Evolutionary conservation across 2,113 vertebrate genomes (phyloP).

Genomic region (Actenoides hombroni): DNA sequence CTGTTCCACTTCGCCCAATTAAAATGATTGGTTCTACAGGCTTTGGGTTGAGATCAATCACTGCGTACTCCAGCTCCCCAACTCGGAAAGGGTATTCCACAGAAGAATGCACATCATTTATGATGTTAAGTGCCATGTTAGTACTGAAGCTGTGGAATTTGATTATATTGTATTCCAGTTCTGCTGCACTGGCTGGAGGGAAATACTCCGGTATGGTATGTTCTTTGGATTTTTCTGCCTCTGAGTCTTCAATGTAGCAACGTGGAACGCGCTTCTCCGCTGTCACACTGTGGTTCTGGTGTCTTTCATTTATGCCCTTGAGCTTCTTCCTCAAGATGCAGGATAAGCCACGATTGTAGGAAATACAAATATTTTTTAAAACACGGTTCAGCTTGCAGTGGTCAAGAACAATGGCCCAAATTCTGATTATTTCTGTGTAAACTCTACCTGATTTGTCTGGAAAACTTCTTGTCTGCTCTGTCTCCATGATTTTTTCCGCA

Average conservation of each 20-base stretch:
- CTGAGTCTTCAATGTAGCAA: slow-evolving; percentile 76
- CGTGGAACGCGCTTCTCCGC: slow-evolving; percentile 70
- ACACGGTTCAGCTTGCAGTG: slow-evolving; percentile 74
- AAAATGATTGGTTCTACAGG: slow-evolving; percentile 81
- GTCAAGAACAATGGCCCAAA: slow-evolving; percentile 82
- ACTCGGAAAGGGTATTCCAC: slow-evolving; percentile 84
- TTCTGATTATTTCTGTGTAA: slow-evolving; percentile 83
- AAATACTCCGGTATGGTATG: slow-evolving; percentile 69
- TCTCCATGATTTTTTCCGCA: slow-evolving; percentile 74
- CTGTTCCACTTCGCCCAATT: slow-evolving; percentile 82
- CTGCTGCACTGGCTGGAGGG: slow-evolving; percentile 77
- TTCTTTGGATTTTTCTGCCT: slow-evolving; percentile 37
- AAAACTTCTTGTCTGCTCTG: neutral
- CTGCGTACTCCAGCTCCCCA: slow-evolving; percentile 77
- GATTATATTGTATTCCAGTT: slow-evolving; percentile 81
- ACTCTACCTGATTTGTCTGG: slow-evolving; percentile 67
- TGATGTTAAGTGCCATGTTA: slow-evolving; percentile 81
- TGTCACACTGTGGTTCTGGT: slow-evolving; percentile 43
- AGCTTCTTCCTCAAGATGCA: slow-evolving; percentile 81
- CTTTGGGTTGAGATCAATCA: slow-evolving; percentile 80
- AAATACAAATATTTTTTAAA: slow-evolving; percentile 72
- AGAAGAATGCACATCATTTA: slow-evolving; percentile 69
- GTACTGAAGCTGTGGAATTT: slow-evolving; percentile 87
- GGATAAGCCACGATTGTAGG: slow-evolving; percentile 77
- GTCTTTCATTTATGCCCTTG: slow-evolving; percentile 70